phyloP scores from a whole-genome alignment of 2,113 vertebrate genomes.

The Pollachius pollachius region DNA sequence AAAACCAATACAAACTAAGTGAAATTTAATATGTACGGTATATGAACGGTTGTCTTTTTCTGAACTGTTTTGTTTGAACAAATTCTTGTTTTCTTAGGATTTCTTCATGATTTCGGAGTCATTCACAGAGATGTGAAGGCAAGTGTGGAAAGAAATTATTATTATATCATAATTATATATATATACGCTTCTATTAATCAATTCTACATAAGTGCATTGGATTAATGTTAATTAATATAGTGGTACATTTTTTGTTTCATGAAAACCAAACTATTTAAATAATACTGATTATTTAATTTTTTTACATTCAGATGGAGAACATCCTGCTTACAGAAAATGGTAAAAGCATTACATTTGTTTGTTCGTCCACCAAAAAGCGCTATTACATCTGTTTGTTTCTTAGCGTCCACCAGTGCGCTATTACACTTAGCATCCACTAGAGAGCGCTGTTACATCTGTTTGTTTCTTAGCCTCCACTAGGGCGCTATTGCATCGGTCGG shows the following conservation, averaged over 20 bases:
- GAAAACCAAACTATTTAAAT: neutral
- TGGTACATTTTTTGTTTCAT: neutral
- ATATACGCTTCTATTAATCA: too few relatives aligned
- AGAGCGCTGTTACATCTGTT: too few relatives aligned
- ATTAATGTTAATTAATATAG: neutral
- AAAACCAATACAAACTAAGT: too few relatives aligned
- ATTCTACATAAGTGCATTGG: too few relatives aligned
- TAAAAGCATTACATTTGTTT: constrained; percentile 46
- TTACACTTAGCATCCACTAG: too few relatives aligned
- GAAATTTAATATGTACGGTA: neutral
- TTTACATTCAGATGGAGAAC: constrained; percentile 88
- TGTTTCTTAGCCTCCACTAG: too few relatives aligned
- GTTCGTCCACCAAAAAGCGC: constrained; percentile 21
- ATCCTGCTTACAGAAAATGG: constrained; percentile 90
- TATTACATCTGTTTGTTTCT: too few relatives aligned
- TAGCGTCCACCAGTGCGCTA: too few relatives aligned
- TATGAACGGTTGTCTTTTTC: too few relatives aligned
- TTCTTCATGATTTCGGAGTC: constrained; percentile 90
- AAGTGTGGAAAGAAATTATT: constrained; percentile 17
- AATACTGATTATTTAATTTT: neutral
- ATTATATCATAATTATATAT: neutral
- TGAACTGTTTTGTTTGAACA: too few relatives aligned
- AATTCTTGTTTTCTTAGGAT: constrained; percentile 69
- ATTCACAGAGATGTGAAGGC: constrained; percentile 95
- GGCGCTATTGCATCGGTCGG: too few relatives aligned